Base-by-base conservation (phyloP, 2,113 vertebrate species). In the Seriola quinqueradiata region DNA sequence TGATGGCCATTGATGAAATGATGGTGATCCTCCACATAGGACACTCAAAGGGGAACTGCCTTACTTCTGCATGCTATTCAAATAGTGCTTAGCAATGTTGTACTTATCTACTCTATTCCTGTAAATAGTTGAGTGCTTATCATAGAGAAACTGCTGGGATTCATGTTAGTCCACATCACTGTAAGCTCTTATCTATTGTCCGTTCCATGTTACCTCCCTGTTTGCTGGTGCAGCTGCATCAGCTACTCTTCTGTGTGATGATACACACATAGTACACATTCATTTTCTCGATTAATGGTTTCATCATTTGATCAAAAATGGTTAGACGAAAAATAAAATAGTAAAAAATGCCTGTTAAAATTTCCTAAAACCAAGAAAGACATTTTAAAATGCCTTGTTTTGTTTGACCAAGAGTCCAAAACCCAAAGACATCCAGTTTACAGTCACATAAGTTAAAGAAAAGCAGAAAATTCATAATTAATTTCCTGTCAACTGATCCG, bases 21-120 rank as follows among this genome's bases (percentile, higher is more conserved):
- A 75, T 55, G 50, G 1, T 86, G 44, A 70, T 36, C 11, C 1
- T 55, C 5, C 1, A 55, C 8, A 14, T n/a, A 23, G 52, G 52
- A 23, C 23, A 48, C 4, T 81, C 19, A 59, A 61, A 90, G 44
- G 42, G 91, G 91, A 93, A 93, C 82, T 83, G 64, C 83, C 9
- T 72, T 58, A 92, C 90, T 92, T 92, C 91, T 92, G 89, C 89
- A 89, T 88, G 5, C 63, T 23, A 60, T 85, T 84, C 48, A 73
- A 77, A 73, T 25, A 77, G 44, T 48, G 17, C 13, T 59, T 23
- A 25, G 46, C 28, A 52, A 60, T 75, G 8, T 50, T 69, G n/a
- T 50, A 46, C 23, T 36, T 25, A 63, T 67, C 44, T 75, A 38
- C 76, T 75, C 46, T 66, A 66, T 87, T 80, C 38, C 81, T 80